Percentiles rank a stretch among this genome's conserved stretches.
Evolutionary conservation across 2,113 vertebrate genomes (phyloP).

Genomic region (Forbesichthys papilliferus): DNA sequence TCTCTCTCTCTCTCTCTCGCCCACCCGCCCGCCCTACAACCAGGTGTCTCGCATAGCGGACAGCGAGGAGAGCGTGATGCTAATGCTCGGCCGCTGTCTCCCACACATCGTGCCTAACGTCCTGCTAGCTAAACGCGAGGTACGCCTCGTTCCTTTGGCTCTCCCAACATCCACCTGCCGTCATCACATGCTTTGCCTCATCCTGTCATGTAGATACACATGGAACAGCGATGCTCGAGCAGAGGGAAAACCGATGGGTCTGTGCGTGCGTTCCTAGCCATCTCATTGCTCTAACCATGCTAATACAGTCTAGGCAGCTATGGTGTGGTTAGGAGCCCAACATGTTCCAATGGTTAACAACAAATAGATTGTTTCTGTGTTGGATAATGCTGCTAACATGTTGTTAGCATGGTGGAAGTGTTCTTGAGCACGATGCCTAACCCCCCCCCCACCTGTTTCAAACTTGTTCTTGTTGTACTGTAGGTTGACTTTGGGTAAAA

Average conservation of each 20-base stretch:
- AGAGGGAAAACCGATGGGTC: neutral
- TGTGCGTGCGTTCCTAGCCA: neutral
- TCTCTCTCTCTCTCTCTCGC: neutral
- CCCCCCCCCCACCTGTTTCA: no score
- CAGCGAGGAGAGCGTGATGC: constrained; percentile 93
- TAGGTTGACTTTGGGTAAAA: no score
- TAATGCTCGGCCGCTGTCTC: constrained; percentile 97
- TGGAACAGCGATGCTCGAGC: constrained; percentile 38
- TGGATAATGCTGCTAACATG: no score
- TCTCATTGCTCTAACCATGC: neutral
- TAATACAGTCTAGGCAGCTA: neutral
- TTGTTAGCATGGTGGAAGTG: no score
- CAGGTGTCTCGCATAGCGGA: constrained; percentile 97
- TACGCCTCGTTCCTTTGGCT: constrained; percentile 63
- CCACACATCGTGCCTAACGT: constrained; percentile 98
- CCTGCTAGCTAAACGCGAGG: constrained; percentile 97
- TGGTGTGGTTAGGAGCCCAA: no score
- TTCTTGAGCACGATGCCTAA: no score
- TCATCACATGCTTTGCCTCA: constrained; percentile 28
- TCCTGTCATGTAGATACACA: constrained; percentile 60
- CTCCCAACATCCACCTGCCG: constrained; percentile 21
- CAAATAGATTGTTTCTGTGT: no score
- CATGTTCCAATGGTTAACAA: no score
- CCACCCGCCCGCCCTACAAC: neutral
- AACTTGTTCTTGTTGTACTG: neutral